These are phyloP conservation scores for Carterocephalus palaemon DNA, from an alignment of 2,888 invertebrate species.

Conservation along the genomic window DNA sequence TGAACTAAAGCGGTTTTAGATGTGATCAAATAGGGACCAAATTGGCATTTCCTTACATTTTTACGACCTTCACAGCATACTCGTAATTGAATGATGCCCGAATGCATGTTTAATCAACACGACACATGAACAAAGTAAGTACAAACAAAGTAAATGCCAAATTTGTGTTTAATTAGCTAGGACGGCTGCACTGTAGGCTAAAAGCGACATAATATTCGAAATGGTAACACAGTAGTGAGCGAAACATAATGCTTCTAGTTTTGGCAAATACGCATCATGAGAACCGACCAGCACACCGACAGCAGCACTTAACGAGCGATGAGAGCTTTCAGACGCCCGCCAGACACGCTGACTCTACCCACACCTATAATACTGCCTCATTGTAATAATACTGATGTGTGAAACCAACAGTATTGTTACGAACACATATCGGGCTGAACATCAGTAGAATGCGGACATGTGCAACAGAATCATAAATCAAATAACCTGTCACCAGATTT, in stretches of 20 bases:
- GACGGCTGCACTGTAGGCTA: slow-evolving; percentile 3
- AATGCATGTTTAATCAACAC: slow-evolving; percentile 16
- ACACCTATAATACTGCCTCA: slow-evolving; percentile 22
- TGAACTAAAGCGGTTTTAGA: neutral
- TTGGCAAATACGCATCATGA: slow-evolving; percentile 64
- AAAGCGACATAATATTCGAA: slow-evolving; percentile 32
- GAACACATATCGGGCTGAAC: slow-evolving; percentile 10
- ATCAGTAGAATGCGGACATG: slow-evolving; percentile 18
- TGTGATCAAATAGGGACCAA: slow-evolving; percentile 13
- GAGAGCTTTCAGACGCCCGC: slow-evolving; percentile 61
- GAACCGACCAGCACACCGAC: slow-evolving; percentile 58
- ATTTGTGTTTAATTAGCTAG: slow-evolving; percentile 15
- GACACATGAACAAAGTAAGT: slow-evolving; percentile 9
- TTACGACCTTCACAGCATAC: neutral
- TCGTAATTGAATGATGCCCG: slow-evolving; percentile 12
- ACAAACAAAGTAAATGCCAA: slow-evolving; percentile 19
- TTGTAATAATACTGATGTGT: slow-evolving; percentile 37
- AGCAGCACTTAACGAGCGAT: slow-evolving; percentile 57
- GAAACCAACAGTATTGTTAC: slow-evolving; percentile 22
- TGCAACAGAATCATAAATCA: slow-evolving; percentile 6
- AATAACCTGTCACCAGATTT: slow-evolving; percentile 1
- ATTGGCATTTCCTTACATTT: slow-evolving; percentile 24
- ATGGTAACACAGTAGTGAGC: slow-evolving; percentile 65
- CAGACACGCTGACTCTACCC: slow-evolving; percentile 47
- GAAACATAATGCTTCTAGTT: slow-evolving; percentile 65